These are phyloP conservation scores for Drosophila birchii DNA, from an alignment of 2,888 invertebrate species.

Conservation along the genomic window DNA sequence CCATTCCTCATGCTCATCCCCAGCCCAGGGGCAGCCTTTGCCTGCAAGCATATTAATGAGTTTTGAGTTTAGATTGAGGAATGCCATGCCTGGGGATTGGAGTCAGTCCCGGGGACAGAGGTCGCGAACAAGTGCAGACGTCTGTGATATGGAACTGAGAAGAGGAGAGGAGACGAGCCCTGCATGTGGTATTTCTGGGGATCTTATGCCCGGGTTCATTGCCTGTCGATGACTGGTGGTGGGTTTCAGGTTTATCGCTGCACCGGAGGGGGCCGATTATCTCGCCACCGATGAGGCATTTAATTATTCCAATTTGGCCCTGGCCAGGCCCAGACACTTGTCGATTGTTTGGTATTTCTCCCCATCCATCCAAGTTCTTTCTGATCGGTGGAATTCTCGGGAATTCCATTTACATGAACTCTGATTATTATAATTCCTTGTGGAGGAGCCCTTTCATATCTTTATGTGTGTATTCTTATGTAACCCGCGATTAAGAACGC, in stretches of 20 bases:
- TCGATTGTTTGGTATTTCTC: slow-evolving; percentile 43
- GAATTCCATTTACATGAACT: slow-evolving; percentile 38
- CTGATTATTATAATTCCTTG: slow-evolving; percentile 12
- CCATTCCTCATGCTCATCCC: slow-evolving; percentile 33
- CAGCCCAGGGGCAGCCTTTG: slow-evolving; percentile 16
- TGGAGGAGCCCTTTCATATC: slow-evolving; percentile 25
- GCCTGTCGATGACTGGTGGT: slow-evolving; percentile 38
- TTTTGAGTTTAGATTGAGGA: slow-evolving; percentile 66
- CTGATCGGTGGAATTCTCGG: slow-evolving; percentile 7
- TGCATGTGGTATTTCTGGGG: slow-evolving; percentile 44
- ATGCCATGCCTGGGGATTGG: slow-evolving; percentile 48
- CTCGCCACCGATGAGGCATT: slow-evolving; percentile 52
- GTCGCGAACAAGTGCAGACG: slow-evolving; percentile 27
- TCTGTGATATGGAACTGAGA: slow-evolving; percentile 20
- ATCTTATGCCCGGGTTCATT: slow-evolving; percentile 35
- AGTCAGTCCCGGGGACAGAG: slow-evolving; percentile 19
- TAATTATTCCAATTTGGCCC: slow-evolving; percentile 79
- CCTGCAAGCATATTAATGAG: slow-evolving; percentile 76
- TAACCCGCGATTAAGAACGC: slow-evolving; percentile 28
- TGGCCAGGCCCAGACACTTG: slow-evolving; percentile 63
- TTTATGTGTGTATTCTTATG: slow-evolving; percentile 35
- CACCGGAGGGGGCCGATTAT: slow-evolving; percentile 68
- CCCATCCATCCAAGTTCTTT: not conserved
- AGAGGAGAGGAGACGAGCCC: slow-evolving; percentile 1
- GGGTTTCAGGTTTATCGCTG: slow-evolving; percentile 24